Conservation (phyloP, 2,797 vertebrate genomes). For the Poecilia picta region DNA sequence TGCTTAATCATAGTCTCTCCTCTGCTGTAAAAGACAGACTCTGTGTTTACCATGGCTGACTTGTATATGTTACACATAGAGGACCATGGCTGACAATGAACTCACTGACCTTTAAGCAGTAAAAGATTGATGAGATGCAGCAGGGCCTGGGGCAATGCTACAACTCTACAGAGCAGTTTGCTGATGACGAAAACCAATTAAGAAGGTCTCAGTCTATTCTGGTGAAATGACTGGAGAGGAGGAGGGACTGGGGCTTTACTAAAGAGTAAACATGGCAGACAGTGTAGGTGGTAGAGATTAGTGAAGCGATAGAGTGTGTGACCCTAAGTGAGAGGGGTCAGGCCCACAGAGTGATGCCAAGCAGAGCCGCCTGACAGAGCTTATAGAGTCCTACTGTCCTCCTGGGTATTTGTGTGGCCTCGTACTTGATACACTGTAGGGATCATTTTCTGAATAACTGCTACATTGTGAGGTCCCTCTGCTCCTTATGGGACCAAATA, state of each 20-base stretch:
- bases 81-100: slow-evolving; percentile 1
- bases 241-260: background rate
- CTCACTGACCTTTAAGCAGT: slow-evolving; percentile 3
- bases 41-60: background rate
- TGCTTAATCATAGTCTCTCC: too few species aligned
- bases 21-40: background rate
- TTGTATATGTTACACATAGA: background rate
- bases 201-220: background rate
- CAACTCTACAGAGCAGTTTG: slow-evolving; percentile 4
- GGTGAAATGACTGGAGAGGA: background rate
- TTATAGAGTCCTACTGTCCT: slow-evolving; percentile 31
- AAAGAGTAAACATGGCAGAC: background rate
- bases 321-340: slow-evolving; percentile 49
- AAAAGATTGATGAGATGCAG: background rate
- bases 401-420: background rate
- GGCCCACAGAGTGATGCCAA: slow-evolving; percentile 45
- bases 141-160: slow-evolving; percentile 6
- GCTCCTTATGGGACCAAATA: too few species aligned
- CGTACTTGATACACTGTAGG: too few species aligned
- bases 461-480: too few species aligned
- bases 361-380: slow-evolving; percentile 62
- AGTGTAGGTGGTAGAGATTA: background rate
- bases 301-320: slow-evolving; percentile 34
- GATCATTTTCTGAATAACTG: too few species aligned
- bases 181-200: slow-evolving; percentile 29